Percentiles rank a stretch among this genome's conserved stretches.
These are phyloP conservation scores for Cyrtorhinus lividipennis DNA, from an alignment of 1,140 invertebrate genomes.

Conservation along the genomic window DNA sequence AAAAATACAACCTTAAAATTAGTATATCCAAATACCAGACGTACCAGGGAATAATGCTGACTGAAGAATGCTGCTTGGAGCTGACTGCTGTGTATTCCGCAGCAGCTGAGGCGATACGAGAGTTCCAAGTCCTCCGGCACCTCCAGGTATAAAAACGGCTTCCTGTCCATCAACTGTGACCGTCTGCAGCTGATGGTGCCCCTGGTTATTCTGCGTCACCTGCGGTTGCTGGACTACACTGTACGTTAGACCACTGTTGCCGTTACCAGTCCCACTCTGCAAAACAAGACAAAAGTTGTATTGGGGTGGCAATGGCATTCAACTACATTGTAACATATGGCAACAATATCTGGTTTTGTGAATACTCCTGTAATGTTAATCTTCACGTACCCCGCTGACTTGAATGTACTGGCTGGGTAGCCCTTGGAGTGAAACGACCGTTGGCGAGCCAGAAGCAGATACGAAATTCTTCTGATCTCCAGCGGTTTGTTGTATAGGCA, in stretches of 20 bases:
- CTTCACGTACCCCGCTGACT: conserved; percentile 5
- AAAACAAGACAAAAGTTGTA: not conserved
- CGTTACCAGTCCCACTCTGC: conserved; percentile 27
- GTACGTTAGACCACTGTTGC: conserved; percentile 37
- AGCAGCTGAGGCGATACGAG: conserved; percentile 46
- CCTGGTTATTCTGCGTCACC: not conserved
- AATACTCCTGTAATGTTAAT: too few relatives aligned
- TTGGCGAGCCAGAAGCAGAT: conserved; percentile 24
- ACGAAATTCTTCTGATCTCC: conserved; percentile 23
- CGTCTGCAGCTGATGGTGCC: conserved; percentile 57
- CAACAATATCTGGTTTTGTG: too few relatives aligned
- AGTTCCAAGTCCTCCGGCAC: conserved; percentile 25
- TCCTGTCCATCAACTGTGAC: conserved; percentile 87
- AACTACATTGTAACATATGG: too few relatives aligned
- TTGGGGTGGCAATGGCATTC: too few relatives aligned
- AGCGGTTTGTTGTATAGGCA: conserved; percentile 20
- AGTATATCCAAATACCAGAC: not conserved
- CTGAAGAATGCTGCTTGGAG: conserved; percentile 39
- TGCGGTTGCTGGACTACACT: conserved; percentile 36
- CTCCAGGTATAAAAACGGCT: conserved; percentile 48
- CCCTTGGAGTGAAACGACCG: conserved; percentile 37
- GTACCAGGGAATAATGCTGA: conserved; percentile 33
- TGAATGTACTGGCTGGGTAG: conserved; percentile 40
- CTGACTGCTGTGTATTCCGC: conserved; percentile 34
- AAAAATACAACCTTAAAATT: not conserved